These are phyloP conservation scores for Corvus moneduloides DNA, from an alignment of 2,113 vertebrate genomes.

Conservation along the genomic window DNA sequence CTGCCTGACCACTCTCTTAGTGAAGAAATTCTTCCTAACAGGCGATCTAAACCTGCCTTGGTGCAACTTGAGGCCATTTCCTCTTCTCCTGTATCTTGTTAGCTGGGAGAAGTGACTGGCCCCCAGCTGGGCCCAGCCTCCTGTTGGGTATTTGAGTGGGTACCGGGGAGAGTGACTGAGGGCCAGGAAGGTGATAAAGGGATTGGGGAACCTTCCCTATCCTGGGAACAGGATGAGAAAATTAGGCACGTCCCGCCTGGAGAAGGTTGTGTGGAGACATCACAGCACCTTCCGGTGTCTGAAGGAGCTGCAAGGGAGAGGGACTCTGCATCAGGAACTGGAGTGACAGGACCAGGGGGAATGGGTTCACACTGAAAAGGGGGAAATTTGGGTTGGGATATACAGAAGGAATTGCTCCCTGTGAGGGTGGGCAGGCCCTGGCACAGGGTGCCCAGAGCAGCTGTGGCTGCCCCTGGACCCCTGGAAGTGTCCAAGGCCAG, in stretches of 20 bases:
- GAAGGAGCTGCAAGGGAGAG: not conserved
- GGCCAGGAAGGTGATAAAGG: not conserved
- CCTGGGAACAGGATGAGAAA: not conserved
- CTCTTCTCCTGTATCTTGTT: not conserved
- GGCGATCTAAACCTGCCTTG: not conserved
- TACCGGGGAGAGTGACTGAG: not conserved
- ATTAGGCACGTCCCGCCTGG: not conserved
- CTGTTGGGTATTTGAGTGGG: not conserved
- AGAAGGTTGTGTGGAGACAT: not conserved
- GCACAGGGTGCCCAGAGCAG: not conserved
- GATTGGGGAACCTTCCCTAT: not conserved
- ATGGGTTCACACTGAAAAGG: not conserved
- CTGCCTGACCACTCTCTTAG: not conserved
- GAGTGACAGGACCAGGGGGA: not conserved
- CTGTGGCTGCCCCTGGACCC: not conserved
- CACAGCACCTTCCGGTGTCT: not conserved
- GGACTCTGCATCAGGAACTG: not conserved
- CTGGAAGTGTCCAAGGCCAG: not conserved
- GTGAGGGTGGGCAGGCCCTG: not conserved
- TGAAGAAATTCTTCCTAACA: not conserved
- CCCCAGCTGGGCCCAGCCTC: not conserved
- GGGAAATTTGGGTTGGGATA: not conserved
- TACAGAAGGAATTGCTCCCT: rapidly evolving
- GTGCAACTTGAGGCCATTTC: not conserved
- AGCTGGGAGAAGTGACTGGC: not conserved